Base-by-base conservation (phyloP, 2,113 vertebrate species). In the Mormyrus iriodes region DNA sequence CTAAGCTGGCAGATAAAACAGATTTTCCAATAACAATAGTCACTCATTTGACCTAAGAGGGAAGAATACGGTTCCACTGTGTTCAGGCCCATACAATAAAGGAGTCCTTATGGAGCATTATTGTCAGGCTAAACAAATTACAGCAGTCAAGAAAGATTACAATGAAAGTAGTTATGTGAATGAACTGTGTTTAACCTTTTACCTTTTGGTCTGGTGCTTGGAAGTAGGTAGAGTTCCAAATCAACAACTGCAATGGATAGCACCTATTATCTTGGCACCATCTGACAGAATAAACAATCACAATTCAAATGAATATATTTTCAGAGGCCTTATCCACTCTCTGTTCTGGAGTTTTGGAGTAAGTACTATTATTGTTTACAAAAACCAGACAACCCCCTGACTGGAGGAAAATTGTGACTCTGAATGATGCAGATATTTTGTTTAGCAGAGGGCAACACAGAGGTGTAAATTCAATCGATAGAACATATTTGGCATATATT, bases 131-230 rank as follows among this genome's bases (percentile, higher is more conserved):
- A 61, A 61, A 87, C 55, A 65, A 87, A 87, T 87, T 89, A 89
- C 65, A 58, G n/a, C 21, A n/a, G 21, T 89, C 44, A 83, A 85
- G 73, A 39, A 48, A 82, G 46, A 89, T 58, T 82, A 13, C 76
- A 82, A 52, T 82, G 49, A 82, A 17, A 19, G 73, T 44, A 58
- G 52, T 55, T 42, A 73, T 48, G 44, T 53, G 87, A 73, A 82
- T 88, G 69, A 88, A 82, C 73, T 82, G 69, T 69, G 19, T 24
- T n/a, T 88, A 83, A 88, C 48, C 88, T 52, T 88, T 88, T 82
- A 53, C 51, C 85, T 86, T 35, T 79, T 86, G 51, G n/a, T 82
- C 65, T 82, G 35, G 46, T 82, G 73, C 51, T 87, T 0, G 24
- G 31, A 82, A 83, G 69, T 21, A 88, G 13, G 48, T 27, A 49